Evolutionary conservation across 2,113 vertebrate species (phyloP).

Genomic region (Peucedramus taeniatus): DNA sequence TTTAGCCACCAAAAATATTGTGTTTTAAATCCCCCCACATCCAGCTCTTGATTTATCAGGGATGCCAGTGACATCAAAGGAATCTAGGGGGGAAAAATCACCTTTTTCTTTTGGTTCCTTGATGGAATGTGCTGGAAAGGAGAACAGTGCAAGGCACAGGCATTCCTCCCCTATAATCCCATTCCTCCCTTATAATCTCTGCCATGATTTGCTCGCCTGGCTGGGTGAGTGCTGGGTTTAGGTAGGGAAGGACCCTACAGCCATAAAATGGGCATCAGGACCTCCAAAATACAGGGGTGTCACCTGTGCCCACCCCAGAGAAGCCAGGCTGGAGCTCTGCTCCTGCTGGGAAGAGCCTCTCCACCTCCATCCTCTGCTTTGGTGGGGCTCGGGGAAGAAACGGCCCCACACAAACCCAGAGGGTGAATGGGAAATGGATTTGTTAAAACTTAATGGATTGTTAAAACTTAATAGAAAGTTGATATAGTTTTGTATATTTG

Average conservation of each 20-base stretch:
- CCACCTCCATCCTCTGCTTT: not conserved
- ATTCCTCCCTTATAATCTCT: too few relatives aligned
- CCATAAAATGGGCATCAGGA: not conserved
- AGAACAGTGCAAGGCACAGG: not conserved
- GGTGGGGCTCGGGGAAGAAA: rapidly evolving
- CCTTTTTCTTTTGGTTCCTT: not conserved
- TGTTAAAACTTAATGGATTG: too few relatives aligned
- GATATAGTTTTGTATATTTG: too few relatives aligned
- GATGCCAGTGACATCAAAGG: not conserved
- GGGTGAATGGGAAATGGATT: too few relatives aligned
- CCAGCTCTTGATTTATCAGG: not conserved
- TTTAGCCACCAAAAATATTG: not conserved
- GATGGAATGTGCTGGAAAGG: not conserved
- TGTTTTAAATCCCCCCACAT: not conserved
- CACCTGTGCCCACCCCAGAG: not conserved
- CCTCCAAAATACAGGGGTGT: rapidly evolving
- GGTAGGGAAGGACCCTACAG: not conserved
- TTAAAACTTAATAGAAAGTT: too few relatives aligned
- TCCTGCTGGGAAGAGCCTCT: not conserved
- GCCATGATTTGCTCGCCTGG: not conserved
- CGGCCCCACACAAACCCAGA: not conserved
- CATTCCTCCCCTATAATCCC: not conserved
- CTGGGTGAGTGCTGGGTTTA: not conserved
- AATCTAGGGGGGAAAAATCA: not conserved
- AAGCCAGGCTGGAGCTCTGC: not conserved